Base-by-base conservation (phyloP, 30 jellyfish, hydroid and myxozoan species). In the Clytia hemisphaerica region DNA sequence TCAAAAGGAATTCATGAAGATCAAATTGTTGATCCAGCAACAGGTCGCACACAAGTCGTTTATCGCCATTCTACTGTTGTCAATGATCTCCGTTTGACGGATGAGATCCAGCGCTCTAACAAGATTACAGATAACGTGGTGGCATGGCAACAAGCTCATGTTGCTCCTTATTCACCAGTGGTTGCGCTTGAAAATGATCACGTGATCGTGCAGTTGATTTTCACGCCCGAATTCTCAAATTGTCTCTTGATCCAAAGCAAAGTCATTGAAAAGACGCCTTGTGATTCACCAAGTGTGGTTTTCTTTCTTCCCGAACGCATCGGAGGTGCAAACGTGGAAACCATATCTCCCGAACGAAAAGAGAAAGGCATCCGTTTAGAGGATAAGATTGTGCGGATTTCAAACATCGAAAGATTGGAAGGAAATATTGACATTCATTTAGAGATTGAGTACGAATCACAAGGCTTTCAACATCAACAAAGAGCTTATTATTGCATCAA, bases 291-390 rank as follows among this genome's bases (percentile, higher is more conserved):
- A 47, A 68, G 48, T 7, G 85, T 79, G 7, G 70, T 53, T 47
- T 86, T 72, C 42, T 40, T 71, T 63, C 29, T 86, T 38, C 96
- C 96, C 0, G 61, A 83, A 4, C n/a, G 73, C 33, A 64, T 86
- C 21, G 96, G 96, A 19, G 96, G 96, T 1, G 83, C 96, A 7
- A 60, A 67, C n/a, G 93, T 86, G 1, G 94, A 78, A 45, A 48
- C 60, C 27, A 37, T 85, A 58, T 34, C 61, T 0, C 68, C 45
- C 4, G 75, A 45, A 60, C 37, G 42, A 31, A 78, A 67, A 44
- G 72, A 9, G 15, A 69, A 76, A 47, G 73, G 37, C n/a, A 49
- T 31, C 1, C 48, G 36, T 0, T 57, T 61, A 21, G 34, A 45
- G 14, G 55, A 74, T 3, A 78, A 70, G 32, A 80, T 85, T 42